phyloP scores from a whole-genome alignment of 2,113 vertebrate genomes.

The Sinocyclocheilus grahami region DNA sequence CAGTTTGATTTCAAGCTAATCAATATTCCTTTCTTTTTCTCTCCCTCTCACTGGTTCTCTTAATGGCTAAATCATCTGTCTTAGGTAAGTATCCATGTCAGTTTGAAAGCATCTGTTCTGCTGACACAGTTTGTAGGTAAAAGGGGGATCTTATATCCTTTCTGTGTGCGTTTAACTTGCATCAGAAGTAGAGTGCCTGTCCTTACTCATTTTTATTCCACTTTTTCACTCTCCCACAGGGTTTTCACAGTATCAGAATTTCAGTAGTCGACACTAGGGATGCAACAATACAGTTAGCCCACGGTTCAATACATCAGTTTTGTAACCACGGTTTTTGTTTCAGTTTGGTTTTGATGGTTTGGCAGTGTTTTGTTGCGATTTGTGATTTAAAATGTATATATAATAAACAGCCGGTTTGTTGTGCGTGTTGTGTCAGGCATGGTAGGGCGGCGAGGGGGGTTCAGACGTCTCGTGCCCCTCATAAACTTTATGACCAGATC shows the following conservation, averaged over 20 bases:
- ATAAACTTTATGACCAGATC: too few relatives aligned
- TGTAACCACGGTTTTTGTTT: too few relatives aligned
- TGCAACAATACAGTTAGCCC: too few relatives aligned
- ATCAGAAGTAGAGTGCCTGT: neutral
- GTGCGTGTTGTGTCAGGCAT: too few relatives aligned
- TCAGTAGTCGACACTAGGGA: neutral
- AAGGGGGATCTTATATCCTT: neutral
- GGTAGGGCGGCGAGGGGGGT: too few relatives aligned
- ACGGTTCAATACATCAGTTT: too few relatives aligned
- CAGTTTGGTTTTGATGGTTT: too few relatives aligned
- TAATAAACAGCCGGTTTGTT: too few relatives aligned
- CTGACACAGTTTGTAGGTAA: neutral
- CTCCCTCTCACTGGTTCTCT: neutral
- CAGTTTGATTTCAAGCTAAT: constrained; percentile 19
- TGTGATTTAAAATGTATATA: too few relatives aligned
- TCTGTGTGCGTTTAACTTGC: neutral
- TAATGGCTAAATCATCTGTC: neutral
- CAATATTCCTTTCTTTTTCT: neutral
- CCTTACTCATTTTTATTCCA: neutral
- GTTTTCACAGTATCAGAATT: neutral
- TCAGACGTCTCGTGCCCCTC: too few relatives aligned
- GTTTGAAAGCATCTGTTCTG: constrained; percentile 14
- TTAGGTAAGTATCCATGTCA: neutral
- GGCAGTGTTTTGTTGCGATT: too few relatives aligned
- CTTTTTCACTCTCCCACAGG: neutral